Percentiles rank a stretch among this genome's conserved stretches.
Evolutionary conservation across 2,888 invertebrate genomes (phyloP).

Genomic region (Hesperia comma): DNA sequence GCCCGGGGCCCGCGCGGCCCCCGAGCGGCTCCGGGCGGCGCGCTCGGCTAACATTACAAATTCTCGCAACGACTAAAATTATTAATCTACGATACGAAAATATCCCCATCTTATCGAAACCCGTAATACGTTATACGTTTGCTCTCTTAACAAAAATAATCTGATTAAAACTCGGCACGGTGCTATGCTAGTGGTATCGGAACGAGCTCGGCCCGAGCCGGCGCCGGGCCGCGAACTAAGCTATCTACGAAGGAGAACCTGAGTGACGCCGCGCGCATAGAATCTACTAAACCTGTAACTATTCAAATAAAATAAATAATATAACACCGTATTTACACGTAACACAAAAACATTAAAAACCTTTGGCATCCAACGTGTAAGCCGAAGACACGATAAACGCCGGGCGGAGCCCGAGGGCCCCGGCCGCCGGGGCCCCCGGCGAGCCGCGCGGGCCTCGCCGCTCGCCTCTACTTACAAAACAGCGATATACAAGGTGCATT

Average conservation of each 20-base stretch:
- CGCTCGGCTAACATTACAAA: slow-evolving; percentile 33
- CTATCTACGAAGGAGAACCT: too few species aligned
- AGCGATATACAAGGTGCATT: slow-evolving; percentile 62
- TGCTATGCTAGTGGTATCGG: slow-evolving; percentile 46
- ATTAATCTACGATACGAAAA: slow-evolving; percentile 71
- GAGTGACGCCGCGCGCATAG: background rate
- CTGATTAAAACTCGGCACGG: slow-evolving; percentile 60
- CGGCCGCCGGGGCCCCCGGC: too few species aligned
- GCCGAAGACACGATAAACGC: slow-evolving; percentile 43
- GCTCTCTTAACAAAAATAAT: slow-evolving; percentile 62
- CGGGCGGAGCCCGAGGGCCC: background rate
- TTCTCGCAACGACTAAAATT: slow-evolving; percentile 52
- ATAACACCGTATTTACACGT: slow-evolving; percentile 29
- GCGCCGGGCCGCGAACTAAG: background rate
- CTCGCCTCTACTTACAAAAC: slow-evolving; percentile 48
- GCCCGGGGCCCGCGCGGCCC: too few species aligned
- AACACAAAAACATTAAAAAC: slow-evolving; percentile 53
- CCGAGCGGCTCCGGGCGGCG: too few species aligned
- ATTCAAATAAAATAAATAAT: slow-evolving; percentile 29
- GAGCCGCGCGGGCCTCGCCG: slow-evolving; percentile 34
- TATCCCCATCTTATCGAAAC: slow-evolving; percentile 59
- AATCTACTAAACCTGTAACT: slow-evolving; percentile 17
- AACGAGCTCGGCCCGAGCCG: slow-evolving; percentile 44
- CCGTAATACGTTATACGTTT: slow-evolving; percentile 46
- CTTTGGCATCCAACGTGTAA: slow-evolving; percentile 67